Conservation (phyloP, 2,888 invertebrate species). For the Idaea biselata region DNA sequence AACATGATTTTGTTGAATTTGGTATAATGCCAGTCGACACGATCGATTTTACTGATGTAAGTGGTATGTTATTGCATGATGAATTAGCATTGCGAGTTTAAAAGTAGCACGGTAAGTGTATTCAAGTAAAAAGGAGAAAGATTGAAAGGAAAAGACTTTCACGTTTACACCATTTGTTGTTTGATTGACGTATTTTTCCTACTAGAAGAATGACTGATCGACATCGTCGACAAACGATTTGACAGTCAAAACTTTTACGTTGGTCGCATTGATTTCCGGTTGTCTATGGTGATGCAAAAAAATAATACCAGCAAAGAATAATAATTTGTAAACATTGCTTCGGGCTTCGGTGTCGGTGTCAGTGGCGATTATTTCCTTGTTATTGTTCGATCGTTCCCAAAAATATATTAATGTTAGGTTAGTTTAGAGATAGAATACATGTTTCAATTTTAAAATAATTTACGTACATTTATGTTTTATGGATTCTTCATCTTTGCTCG, state of each 20-base stretch:
- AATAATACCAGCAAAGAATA: background rate
- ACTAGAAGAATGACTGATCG: constrained; percentile 17
- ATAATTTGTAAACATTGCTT: too few relatives aligned
- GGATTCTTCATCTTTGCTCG: too few relatives aligned
- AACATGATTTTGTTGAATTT: constrained; percentile 60
- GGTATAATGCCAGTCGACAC: constrained; percentile 55
- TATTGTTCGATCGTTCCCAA: too few relatives aligned
- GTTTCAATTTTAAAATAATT: too few relatives aligned
- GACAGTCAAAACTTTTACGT: constrained; percentile 13
- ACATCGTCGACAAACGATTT: constrained; percentile 30
- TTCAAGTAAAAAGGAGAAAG: constrained; percentile 35
- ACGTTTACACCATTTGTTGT: constrained; percentile 65
- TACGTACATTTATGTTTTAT: too few relatives aligned
- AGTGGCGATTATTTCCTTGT: too few relatives aligned
- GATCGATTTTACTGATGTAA: constrained; percentile 51
- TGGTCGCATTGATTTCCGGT: constrained; percentile 25
- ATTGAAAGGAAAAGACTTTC: constrained; percentile 35
- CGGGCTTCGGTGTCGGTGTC: too few relatives aligned
- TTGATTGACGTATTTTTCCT: constrained; percentile 38
- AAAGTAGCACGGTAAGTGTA: constrained; percentile 31
- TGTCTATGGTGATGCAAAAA: background rate
- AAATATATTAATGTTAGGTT: too few relatives aligned
- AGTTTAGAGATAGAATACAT: too few relatives aligned
- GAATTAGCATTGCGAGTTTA: constrained; percentile 41
- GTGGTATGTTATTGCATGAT: constrained; percentile 32